These are phyloP conservation scores for Labia minor DNA, from an alignment of 2,888 invertebrate species.

Conservation along the genomic window DNA sequence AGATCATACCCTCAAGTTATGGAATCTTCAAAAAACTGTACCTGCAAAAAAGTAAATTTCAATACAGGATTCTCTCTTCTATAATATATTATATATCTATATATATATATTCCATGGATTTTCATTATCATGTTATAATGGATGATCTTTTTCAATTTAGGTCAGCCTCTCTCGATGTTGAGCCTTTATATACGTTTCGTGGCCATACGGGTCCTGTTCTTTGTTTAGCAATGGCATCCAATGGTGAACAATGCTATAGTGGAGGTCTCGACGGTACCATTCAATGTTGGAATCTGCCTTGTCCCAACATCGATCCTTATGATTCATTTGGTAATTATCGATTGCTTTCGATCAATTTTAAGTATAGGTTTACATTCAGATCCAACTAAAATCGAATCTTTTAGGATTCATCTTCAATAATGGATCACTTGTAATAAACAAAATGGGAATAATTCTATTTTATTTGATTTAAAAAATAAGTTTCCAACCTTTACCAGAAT, in stretches of 20 bases:
- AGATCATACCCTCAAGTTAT: constrained; percentile 96
- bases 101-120: neutral
- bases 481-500: too few relatives aligned
- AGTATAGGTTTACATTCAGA: neutral
- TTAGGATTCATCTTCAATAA: neutral
- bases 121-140: too few relatives aligned
- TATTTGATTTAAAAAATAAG: too few relatives aligned
- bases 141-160: constrained; percentile 34
- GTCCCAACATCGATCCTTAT: constrained; percentile 89
- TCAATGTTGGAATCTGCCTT: constrained; percentile 88
- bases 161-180: constrained; percentile 90
- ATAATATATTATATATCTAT: neutral
- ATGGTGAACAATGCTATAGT: constrained; percentile 90
- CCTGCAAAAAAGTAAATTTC: constrained; percentile 75
- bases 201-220: constrained; percentile 91
- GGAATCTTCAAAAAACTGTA: constrained; percentile 97
- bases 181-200: constrained; percentile 97
- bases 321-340: constrained; percentile 62
- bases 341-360: neutral
- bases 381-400: neutral
- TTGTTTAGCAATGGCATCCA: constrained; percentile 85
- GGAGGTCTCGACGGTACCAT: constrained; percentile 90
- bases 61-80: neutral
- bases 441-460: neutral
- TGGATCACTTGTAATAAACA: neutral